Evolutionary conservation across 2,113 vertebrate genomes (phyloP).

Genomic region (Malurus cyaneus): DNA sequence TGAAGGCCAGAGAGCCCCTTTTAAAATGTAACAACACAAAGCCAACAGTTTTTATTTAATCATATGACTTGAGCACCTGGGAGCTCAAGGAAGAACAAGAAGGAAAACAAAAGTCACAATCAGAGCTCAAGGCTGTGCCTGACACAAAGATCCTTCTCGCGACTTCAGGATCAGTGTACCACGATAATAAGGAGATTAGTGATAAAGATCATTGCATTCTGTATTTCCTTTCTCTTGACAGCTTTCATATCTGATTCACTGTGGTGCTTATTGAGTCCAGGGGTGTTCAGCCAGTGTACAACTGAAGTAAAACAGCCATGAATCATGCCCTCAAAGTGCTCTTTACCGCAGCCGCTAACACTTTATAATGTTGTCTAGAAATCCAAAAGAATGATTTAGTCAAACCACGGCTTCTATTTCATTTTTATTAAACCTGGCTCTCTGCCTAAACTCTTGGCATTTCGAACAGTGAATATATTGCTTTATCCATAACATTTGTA

Average conservation of each 20-base stretch:
- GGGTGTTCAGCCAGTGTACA: slow-evolving; percentile 2
- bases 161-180: not conserved
- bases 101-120: not conserved
- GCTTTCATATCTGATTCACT: slow-evolving; percentile 10
- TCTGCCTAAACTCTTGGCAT: slow-evolving; percentile 48
- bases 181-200: not conserved
- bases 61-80: not conserved
- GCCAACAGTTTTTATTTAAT: not conserved
- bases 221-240: slow-evolving; percentile 9
- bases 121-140: not conserved
- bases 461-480: slow-evolving; percentile 57
- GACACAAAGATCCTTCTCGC: accelerated
- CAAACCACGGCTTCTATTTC: slow-evolving; percentile 25
- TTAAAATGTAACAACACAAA: not conserved
- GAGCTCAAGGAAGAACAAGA: not conserved
- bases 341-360: slow-evolving; percentile 1
- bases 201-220: not conserved
- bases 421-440: slow-evolving; percentile 58
- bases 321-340: slow-evolving; percentile 4
- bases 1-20: not conserved
- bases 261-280: not conserved
- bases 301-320: not conserved
- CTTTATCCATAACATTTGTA: slow-evolving; percentile 57
- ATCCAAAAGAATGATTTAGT: slow-evolving; percentile 42
- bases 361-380: slow-evolving; percentile 38